Base-by-base conservation (phyloP, 1,140 invertebrate genomes). In the Teleopsis dalmanni region DNA sequence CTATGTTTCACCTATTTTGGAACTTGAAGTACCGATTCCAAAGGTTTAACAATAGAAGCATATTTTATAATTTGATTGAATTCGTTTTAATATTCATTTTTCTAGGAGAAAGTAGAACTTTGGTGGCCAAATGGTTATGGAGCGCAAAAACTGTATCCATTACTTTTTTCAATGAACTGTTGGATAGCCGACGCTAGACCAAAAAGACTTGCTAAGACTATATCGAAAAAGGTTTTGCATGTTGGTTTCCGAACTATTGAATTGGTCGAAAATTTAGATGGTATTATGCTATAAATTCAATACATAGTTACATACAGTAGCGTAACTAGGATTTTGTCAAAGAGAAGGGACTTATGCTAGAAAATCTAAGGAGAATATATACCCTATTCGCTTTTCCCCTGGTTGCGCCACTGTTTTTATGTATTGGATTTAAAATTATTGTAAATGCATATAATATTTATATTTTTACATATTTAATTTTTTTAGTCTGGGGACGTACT, bases 71-170 rank as follows among this genome's bases (percentile, higher is more conserved):
- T 18, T 19, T 5, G 10, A 41, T 14, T 23, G 16, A 4, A 22
- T 9, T 23, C 22, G 9, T 21, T 18, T 29, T 21, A n/a, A 11
- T n/a, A 34, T 5, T 1, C 21, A 22, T 23, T 35, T 34, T 42
- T 10, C 10, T 34, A 65, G 63, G 55, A 54, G n/a, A 47, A 35
- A 1, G 55, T 66, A 0, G 56, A 79, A 35, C 59, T 77, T 9
- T 98, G 95, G 95, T 97, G 93, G 93, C 95, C 95, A 0, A 95
- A 94, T 73, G 94, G 91, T 25, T 89, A 88, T 65, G 95, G 95
- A 13, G 62, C 76, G 11, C 92, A 91, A 66, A 73, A 70, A 2
- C 73, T 97, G 1, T 95, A 95, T 58, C 65, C 76, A 18, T 61
- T 93, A 1, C 70, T 67, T 11, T 73, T 85, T 2, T 72, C 64